Conservation (phyloP, 2,797 vertebrate genomes). For the Eulemur albifrons region DNA sequence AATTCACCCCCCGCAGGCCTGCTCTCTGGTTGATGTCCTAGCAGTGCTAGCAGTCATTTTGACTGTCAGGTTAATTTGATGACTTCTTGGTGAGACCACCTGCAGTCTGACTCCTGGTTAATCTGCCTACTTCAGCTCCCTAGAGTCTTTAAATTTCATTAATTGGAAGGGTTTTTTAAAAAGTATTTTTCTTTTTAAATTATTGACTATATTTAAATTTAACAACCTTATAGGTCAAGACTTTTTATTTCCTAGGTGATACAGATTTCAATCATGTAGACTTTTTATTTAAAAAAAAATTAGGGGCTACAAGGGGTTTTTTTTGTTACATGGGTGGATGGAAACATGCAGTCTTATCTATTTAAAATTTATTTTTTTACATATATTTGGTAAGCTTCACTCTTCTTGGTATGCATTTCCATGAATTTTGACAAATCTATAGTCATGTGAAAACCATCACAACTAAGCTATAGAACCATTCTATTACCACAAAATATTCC, state of each 20-base stretch:
- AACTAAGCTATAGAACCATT: neutral
- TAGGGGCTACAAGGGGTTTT: too few relatives aligned
- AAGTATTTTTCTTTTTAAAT: slow-evolving; percentile 50
- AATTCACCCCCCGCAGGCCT: neutral
- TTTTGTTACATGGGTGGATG: too few relatives aligned
- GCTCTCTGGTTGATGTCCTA: neutral
- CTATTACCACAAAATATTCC: neutral
- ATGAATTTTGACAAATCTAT: neutral
- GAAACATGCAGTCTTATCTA: neutral
- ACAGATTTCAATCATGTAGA: neutral
- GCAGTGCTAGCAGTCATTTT: neutral
- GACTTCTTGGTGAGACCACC: slow-evolving; percentile 13
- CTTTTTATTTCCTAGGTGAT: neutral
- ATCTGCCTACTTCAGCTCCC: slow-evolving; percentile 6
- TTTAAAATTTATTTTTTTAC: neutral
- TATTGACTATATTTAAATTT: slow-evolving; percentile 45
- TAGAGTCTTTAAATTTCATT: slow-evolving; percentile 63
- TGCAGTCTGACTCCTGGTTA: neutral
- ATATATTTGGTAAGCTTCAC: neutral
- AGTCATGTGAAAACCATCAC: neutral
- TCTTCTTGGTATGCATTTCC: neutral
- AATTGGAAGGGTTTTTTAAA: slow-evolving; percentile 39
- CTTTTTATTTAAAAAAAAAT: too few relatives aligned
- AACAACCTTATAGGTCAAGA: neutral
- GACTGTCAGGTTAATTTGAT: slow-evolving; percentile 22